A percentile compares a stretch with the other conserved stretches of the same genome.
These are phyloP conservation scores for Glaucidium brasilianum DNA, from an alignment of 2,113 vertebrate genomes.

Conservation along the genomic window DNA sequence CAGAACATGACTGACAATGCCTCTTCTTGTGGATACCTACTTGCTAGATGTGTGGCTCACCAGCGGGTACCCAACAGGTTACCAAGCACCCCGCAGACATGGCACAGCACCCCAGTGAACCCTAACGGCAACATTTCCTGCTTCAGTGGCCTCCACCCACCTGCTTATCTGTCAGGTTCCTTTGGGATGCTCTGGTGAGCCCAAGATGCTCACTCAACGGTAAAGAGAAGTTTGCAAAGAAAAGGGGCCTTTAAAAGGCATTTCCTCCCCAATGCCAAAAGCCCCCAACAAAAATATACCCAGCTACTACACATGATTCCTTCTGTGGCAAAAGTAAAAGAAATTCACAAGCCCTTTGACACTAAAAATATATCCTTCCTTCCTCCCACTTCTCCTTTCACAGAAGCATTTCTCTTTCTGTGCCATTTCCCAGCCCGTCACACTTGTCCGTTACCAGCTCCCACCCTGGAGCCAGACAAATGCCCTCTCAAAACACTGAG, in stretches of 20 bases:
- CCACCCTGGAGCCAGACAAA: neutral
- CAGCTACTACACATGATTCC: neutral
- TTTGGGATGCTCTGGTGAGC: neutral
- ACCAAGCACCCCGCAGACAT: neutral
- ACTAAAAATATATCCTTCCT: constrained; percentile 17
- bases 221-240: neutral
- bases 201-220: neutral
- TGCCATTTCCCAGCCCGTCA: neutral
- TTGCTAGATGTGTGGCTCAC: neutral
- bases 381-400: constrained; percentile 32
- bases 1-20: neutral
- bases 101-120: neutral
- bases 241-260: neutral
- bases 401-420: neutral
- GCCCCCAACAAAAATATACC: neutral
- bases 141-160: neutral
- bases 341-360: neutral
- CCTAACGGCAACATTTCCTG: neutral
- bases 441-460: neutral
- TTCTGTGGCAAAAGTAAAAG: neutral
- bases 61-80: neutral
- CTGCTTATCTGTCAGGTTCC: neutral
- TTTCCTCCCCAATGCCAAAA: neutral
- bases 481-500: neutral
- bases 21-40: neutral